These are phyloP conservation scores for Pecten maximus DNA, from an alignment of 2,888 invertebrate genomes.

Conservation along the genomic window DNA sequence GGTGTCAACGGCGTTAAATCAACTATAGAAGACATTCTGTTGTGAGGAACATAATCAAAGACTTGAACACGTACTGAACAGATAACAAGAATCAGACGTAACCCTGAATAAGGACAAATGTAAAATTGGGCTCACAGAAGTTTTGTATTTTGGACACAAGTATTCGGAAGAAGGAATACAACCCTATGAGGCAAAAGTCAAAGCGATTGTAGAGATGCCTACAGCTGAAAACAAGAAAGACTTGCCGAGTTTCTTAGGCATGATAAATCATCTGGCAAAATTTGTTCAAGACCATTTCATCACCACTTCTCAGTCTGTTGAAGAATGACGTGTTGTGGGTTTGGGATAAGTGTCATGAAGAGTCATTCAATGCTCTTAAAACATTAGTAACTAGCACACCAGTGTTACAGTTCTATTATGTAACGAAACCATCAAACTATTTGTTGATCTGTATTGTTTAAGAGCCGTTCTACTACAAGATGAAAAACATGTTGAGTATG, in stretches of 20 bases:
- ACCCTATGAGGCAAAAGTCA: not conserved
- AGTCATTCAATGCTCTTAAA: not conserved
- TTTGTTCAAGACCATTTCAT: not conserved
- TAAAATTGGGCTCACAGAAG: too few relatives aligned
- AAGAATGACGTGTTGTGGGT: not conserved
- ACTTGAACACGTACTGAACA: too few relatives aligned
- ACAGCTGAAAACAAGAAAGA: constrained; percentile 23
- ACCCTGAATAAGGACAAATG: too few relatives aligned
- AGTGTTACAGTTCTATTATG: not conserved
- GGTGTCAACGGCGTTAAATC: too few relatives aligned
- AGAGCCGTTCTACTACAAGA: not conserved
- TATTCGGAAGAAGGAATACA: constrained; percentile 1
- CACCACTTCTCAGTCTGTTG: not conserved
- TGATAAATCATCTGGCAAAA: constrained; percentile 1
- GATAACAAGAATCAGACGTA: too few relatives aligned
- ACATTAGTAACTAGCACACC: not conserved
- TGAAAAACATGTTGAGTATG: not conserved
- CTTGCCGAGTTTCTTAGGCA: not conserved
- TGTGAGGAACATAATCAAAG: too few relatives aligned
- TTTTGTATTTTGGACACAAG: constrained; percentile 10
- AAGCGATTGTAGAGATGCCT: not conserved
- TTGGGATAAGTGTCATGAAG: not conserved
- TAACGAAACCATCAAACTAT: not conserved
- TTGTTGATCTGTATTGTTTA: not conserved
- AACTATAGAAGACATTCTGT: too few relatives aligned